Conservation (phyloP, 2,797 vertebrate species). For the Lindbergichthys nudifrons region DNA sequence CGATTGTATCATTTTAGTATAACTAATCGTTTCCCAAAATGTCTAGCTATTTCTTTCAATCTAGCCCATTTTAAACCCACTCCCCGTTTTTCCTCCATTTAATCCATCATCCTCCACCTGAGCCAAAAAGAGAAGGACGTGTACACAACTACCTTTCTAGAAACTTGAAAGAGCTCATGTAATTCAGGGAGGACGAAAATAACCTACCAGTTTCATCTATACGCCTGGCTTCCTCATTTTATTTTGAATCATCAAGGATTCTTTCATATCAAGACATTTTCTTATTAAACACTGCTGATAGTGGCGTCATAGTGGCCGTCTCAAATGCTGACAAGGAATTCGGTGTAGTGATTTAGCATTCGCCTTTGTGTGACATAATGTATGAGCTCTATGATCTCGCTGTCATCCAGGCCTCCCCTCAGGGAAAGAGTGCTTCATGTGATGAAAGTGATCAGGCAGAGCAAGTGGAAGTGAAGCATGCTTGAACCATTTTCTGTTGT, state of each 20-base stretch:
- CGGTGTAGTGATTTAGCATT: conserved; percentile 21
- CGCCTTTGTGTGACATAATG: conserved; percentile 34
- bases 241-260: conserved; percentile 34
- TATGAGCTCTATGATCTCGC: conserved; percentile 34
- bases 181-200: conserved; percentile 39
- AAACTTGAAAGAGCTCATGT: conserved; percentile 19
- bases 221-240: conserved; percentile 20
- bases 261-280: conserved; percentile 17
- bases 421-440: conserved; percentile 18
- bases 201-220: conserved; percentile 19
- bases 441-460: conserved; percentile 35
- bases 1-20: not conserved
- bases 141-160: not conserved
- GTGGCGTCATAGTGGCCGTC: not conserved
- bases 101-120: conserved; percentile 1
- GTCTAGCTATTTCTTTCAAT: not conserved
- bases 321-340: conserved; percentile 11
- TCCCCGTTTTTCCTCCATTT: not conserved
- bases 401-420: conserved; percentile 40
- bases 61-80: not conserved
- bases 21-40: too few species aligned
- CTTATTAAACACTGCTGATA: not conserved
- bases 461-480: conserved; percentile 8
- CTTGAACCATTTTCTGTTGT: conserved; percentile 7
- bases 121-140: not conserved